Evolutionary conservation across 1,140 invertebrate genomes (phyloP), one percentile per base, ranked within the genome.

Genomic region (Panagrolaimus sp.): DNA sequence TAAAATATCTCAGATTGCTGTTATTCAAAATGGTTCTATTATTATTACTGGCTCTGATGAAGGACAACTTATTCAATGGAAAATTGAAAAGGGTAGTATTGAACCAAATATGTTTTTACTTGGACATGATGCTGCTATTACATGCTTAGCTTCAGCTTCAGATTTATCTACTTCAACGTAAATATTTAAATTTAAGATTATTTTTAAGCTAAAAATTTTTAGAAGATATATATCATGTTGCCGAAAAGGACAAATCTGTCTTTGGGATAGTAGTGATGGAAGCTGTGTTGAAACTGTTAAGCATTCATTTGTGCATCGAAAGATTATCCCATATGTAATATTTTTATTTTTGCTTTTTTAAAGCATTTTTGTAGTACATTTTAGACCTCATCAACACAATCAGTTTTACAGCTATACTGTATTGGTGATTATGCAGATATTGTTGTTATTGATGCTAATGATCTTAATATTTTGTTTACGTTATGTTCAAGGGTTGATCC

Each of bases 341-440:
- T 66, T 42, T 63, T 47, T 25, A 1, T 38, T 27, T 53, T 46
- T 66, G 11, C 9, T 42, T 46, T 16, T 20, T 16, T 14, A 20
- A 20, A 11, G 16, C 42, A 63, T 62, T n/a, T n/a, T 71, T 38
- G 31, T 38, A 38, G 7, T 43, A 45, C 20, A 23, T 44, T 27
- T 31, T 27, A 57, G 20, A 23, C 71, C 16, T 73, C 23, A 25
- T 9, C 51, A 3, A 57, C 51, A 75, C 68, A 69, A 66, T n/a
- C 76, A 69, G 72, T 61, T 66, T 74, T 91, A 11, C 86, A 90
- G 13, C 84, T 96, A 2, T 93, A 96, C 76, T 96, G 92, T 83
- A 93, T 92, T 83, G 93, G 93, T 9, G 96, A 96, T 82, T 99
- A 99, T 85, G 90, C 94, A 25, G 96, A 99, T 84, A 92, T 98